Base-by-base conservation (phyloP, 2,888 invertebrate genomes). In the Orchestes rusci region DNA sequence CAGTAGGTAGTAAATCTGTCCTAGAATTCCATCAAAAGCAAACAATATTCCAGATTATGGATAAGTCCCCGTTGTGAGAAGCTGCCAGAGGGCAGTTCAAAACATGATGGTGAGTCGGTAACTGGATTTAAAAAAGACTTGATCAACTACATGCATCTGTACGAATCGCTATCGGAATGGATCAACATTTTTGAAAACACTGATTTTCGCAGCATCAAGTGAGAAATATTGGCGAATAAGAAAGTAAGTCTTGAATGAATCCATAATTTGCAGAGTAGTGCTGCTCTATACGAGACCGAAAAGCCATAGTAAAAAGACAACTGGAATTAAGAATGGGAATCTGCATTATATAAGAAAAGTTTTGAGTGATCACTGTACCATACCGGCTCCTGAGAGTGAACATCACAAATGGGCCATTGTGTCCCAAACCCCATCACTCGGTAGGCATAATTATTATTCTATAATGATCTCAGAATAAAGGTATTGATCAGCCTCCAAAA, bases 401-500 rank as follows among this genome's bases (percentile, higher is more conserved):
- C 63, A 66, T n/a, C 40, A 62, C n/a, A 54, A 64, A 4, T 68
- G 68, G 68, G 61, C 62, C 0, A 70, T 94, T 0, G 65, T 92
- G 3, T 85, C 85, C 1, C 95, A 96, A 68, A 85, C 90, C 43
- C 93, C 93, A 19, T 93, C 93, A 53, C 82, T 96, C 28, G 96
- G 95, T 15, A n/a, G n/a, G n/a, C n/a, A n/a, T n/a, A n/a, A n/a
- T n/a, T n/a, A n/a, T n/a, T n/a, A n/a, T n/a, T n/a, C n/a, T n/a
- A n/a, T n/a, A n/a, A n/a, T n/a, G n/a, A n/a, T n/a, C n/a, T n/a
- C n/a, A n/a, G n/a, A n/a, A n/a, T n/a, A n/a, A n/a, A n/a, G n/a
- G n/a, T n/a, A n/a, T n/a, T n/a, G n/a, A n/a, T n/a, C n/a, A n/a
- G n/a, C n/a, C n/a, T n/a, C n/a, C n/a, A n/a, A n/a, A n/a, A n/a